Percentiles rank a stretch among this genome's conserved stretches.
phyloP scores from a whole-genome alignment of 30 jellyfish, hydroid and myxozoan species.

The Rhopilema esculentum region DNA sequence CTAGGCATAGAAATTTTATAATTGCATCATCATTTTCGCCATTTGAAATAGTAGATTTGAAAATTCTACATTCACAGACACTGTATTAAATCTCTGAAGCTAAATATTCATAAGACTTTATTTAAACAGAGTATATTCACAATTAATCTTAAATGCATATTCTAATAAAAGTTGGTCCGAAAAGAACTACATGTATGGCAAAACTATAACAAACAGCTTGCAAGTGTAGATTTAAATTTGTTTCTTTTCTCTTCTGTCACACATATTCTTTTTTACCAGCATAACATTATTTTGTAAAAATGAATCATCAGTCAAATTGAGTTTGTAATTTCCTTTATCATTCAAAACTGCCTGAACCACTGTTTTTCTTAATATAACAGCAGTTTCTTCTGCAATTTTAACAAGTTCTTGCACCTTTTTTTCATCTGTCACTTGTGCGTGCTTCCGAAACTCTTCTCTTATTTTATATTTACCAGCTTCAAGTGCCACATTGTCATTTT shows the following conservation, averaged over 20 bases:
- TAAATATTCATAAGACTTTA: too few relatives aligned
- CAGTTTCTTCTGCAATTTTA: conserved; percentile 72
- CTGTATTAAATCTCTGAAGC: too few relatives aligned
- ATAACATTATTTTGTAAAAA: conserved; percentile 56
- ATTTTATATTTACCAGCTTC: conserved; percentile 78
- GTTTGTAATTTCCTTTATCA: conserved; percentile 56
- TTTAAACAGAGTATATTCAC: too few relatives aligned
- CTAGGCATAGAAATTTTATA: too few relatives aligned
- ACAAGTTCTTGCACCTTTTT: conserved; percentile 33
- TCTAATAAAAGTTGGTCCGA: too few relatives aligned
- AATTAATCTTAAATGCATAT: too few relatives aligned
- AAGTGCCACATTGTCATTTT: conserved; percentile 67
- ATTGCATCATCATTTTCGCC: too few relatives aligned
- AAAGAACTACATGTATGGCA: too few relatives aligned
- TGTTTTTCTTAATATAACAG: conserved; percentile 54
- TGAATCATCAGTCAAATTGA: conserved; percentile 69
- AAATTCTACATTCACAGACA: too few relatives aligned
- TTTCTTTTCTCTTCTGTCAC: conserved; percentile 23
- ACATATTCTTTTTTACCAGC: conserved; percentile 55
- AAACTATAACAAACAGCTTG: background rate
- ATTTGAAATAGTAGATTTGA: too few relatives aligned
- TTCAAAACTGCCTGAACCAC: conserved; percentile 73
- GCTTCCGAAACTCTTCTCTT: conserved; percentile 74
- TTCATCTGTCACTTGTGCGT: conserved; percentile 10
- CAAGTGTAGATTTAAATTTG: background rate